Evolutionary conservation across 2,113 vertebrate genomes (phyloP).

Genomic region (Lethenteron camtschaticum): DNA sequence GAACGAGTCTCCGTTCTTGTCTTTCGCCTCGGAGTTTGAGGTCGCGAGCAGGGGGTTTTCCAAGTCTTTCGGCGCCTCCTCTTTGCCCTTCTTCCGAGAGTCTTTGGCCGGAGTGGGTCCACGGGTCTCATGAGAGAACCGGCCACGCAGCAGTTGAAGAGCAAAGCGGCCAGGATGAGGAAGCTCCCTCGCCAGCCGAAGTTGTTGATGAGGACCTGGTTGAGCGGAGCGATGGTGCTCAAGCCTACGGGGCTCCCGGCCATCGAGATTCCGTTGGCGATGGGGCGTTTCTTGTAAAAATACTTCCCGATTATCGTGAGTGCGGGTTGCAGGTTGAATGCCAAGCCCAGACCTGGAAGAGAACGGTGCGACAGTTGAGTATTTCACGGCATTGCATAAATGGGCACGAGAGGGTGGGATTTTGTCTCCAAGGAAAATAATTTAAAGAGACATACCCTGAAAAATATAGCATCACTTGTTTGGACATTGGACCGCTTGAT

Average conservation of each 20-base stretch:
- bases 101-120: too few species aligned
- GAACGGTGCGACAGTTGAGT: not conserved
- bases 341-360: not conserved
- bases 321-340: conserved; percentile 3
- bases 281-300: not conserved
- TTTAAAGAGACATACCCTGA: too few species aligned
- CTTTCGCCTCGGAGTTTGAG: too few species aligned
- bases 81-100: too few species aligned
- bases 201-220: not conserved
- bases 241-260: not conserved
- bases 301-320: conserved; percentile 3
- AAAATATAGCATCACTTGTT: too few species aligned
- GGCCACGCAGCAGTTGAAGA: conserved; percentile 1
- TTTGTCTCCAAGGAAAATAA: too few species aligned
- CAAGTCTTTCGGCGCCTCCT: too few species aligned
- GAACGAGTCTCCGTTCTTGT: not conserved
- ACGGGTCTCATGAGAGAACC: not conserved
- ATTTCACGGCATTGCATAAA: too few species aligned
- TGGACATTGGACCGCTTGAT: too few species aligned
- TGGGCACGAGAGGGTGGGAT: too few species aligned
- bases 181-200: conserved; percentile 4
- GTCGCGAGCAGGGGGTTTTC: too few species aligned
- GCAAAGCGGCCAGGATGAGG: not conserved
- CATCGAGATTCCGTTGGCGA: conserved; percentile 4
- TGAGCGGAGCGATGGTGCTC: conserved; percentile 3